Conservation (phyloP, 2,888 invertebrate species). For the Meiosimyza platycephala region DNA sequence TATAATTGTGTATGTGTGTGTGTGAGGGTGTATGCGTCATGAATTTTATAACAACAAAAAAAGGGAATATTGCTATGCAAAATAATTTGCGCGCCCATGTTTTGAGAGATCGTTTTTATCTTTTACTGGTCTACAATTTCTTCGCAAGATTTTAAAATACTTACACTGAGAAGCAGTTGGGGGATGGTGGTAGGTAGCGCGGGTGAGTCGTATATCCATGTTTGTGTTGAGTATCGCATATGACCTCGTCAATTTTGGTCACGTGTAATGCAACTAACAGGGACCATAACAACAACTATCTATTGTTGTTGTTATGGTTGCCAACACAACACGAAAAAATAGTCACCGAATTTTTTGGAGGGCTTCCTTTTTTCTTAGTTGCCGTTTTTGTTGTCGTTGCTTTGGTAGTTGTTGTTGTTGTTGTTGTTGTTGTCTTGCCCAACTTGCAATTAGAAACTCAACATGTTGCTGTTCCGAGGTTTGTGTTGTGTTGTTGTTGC, state of each 20-base stretch:
- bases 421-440: slow-evolving; percentile 8
- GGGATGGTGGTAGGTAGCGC: no score
- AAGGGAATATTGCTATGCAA: slow-evolving; percentile 13
- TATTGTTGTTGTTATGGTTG: no score
- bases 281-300: no score
- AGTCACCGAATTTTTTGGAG: slow-evolving; percentile 21
- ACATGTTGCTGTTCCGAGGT: slow-evolving; percentile 10
- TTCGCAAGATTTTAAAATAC: neutral
- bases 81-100: slow-evolving; percentile 32
- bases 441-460: slow-evolving; percentile 34
- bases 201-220: neutral
- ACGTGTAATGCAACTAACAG: slow-evolving; percentile 10
- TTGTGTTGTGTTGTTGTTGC: no score
- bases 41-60: slow-evolving; percentile 38
- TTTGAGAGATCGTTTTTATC: slow-evolving; percentile 21
- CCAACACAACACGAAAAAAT: neutral
- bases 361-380: slow-evolving; percentile 16
- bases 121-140: neutral
- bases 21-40: slow-evolving; percentile 39
- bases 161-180: no score
- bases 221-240: slow-evolving; percentile 3
- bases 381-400: neutral
- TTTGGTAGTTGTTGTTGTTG: neutral
- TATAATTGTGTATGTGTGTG: neutral
- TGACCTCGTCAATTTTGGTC: slow-evolving; percentile 27